These are phyloP conservation scores for Siphamia tubifer DNA, from an alignment of 2,113 vertebrate species.

Conservation along the genomic window DNA sequence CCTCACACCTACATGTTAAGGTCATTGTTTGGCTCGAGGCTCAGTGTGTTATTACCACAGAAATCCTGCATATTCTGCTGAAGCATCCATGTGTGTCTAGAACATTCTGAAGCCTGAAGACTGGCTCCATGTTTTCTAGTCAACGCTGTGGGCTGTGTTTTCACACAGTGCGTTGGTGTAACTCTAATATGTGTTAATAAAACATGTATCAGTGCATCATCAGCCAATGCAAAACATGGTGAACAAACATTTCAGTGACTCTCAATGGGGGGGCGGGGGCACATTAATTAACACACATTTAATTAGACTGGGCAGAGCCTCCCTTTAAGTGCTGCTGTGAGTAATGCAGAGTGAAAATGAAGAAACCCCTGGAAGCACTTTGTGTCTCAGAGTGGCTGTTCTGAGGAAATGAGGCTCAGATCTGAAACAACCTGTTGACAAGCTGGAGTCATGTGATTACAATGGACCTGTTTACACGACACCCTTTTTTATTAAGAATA, in stretches of 20 bases:
- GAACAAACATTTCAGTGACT: conserved; percentile 29
- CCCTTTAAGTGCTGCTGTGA: conserved; percentile 44
- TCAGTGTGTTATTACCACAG: too few relatives aligned
- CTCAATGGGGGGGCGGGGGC: conserved; percentile 7
- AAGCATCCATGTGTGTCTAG: too few relatives aligned
- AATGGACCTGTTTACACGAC: too few relatives aligned
- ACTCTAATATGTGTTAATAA: too few relatives aligned
- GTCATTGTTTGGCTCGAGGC: too few relatives aligned
- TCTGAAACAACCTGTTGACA: conserved; percentile 38
- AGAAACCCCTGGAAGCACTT: conserved; percentile 25
- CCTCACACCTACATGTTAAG: too few relatives aligned
- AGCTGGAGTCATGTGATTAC: conserved; percentile 9
- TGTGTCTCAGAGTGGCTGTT: conserved; percentile 24
- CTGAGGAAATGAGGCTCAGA: conserved; percentile 10
- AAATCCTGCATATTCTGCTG: too few relatives aligned
- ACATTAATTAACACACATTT: conserved; percentile 52
- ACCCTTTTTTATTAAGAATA: too few relatives aligned
- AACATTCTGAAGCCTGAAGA: too few relatives aligned
- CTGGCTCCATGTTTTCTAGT: too few relatives aligned
- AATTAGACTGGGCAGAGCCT: conserved; percentile 41
- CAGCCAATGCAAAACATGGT: conserved; percentile 8
- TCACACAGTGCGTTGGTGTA: too few relatives aligned
- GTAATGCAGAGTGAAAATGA: conserved; percentile 43
- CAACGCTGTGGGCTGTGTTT: too few relatives aligned
- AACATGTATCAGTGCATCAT: conserved; percentile 29